phyloP scores from a whole-genome alignment of 2,888 invertebrate species.

The Bimastos eiseni region DNA sequence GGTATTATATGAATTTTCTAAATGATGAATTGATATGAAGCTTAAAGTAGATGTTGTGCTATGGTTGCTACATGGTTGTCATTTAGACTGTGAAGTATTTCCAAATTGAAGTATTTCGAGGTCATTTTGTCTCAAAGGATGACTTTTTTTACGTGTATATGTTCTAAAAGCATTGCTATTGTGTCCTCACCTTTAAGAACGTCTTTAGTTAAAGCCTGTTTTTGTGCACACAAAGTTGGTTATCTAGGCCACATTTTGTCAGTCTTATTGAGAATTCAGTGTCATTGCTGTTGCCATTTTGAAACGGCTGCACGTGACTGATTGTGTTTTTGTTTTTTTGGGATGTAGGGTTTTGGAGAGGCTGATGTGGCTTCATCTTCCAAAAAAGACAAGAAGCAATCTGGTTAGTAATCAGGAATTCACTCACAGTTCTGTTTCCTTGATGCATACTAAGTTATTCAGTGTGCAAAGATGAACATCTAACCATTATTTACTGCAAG shows the following conservation, averaged over 20 bases:
- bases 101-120: neutral
- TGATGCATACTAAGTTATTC: neutral
- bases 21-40: neutral
- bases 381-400: conserved; percentile 47
- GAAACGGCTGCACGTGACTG: neutral
- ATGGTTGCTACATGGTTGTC: neutral
- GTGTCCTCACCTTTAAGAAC: neutral
- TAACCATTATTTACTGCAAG: neutral
- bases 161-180: neutral
- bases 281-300: neutral
- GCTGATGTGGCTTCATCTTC: conserved; percentile 55
- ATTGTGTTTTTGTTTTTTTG: conserved; percentile 7
- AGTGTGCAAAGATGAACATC: neutral
- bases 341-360: conserved; percentile 57
- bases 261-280: neutral
- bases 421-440: neutral
- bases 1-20: neutral
- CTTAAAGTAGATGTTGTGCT: neutral
- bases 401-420: conserved; percentile 22
- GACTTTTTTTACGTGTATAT: neutral
- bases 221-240: neutral
- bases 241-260: neutral
- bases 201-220: neutral
- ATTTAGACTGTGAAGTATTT: too few species aligned
- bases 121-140: neutral